Conservation (phyloP, 2,888 invertebrate genomes). For the Sphinx pinastri region DNA sequence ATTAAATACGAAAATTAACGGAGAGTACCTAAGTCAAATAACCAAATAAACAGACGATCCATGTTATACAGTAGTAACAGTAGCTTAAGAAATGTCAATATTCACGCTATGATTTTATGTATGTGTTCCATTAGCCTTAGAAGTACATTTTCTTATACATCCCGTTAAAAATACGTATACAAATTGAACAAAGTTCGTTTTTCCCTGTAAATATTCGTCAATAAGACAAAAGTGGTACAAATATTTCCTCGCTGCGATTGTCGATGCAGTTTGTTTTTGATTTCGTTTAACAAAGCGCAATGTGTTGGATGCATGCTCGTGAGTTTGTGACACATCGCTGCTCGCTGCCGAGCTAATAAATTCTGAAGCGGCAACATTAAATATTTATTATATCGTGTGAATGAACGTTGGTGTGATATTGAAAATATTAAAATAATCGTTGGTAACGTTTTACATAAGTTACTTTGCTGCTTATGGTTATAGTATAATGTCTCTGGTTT, state of each 20-base stretch:
- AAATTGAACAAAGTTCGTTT: not conserved
- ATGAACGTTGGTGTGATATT: not conserved
- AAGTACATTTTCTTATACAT: too few relatives aligned
- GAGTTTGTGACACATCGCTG: slow-evolving; percentile 68
- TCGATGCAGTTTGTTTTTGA: slow-evolving; percentile 67
- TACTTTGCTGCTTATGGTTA: not conserved
- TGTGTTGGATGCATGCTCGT: slow-evolving; percentile 51
- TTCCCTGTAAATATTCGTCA: slow-evolving; percentile 8
- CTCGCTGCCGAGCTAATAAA: slow-evolving; percentile 45
- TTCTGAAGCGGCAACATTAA: slow-evolving; percentile 36
- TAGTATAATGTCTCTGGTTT: not conserved
- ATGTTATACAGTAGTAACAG: too few relatives aligned
- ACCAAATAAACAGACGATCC: too few relatives aligned
- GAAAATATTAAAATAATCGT: not conserved
- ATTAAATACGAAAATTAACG: too few relatives aligned
- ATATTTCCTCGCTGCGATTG: slow-evolving; percentile 50
- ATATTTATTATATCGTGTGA: slow-evolving; percentile 32
- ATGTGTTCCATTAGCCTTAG: too few relatives aligned
- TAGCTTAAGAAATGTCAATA: too few relatives aligned
- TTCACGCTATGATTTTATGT: too few relatives aligned
- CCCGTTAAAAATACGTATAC: not conserved
- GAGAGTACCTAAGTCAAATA: too few relatives aligned
- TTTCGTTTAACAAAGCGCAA: slow-evolving; percentile 68
- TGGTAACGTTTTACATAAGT: not conserved
- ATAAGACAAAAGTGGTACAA: slow-evolving; percentile 17